Evolutionary conservation across 2,888 invertebrate species (phyloP), one percentile per base, ranked within the genome.

Genomic region (Drosophila peninsularis): DNA sequence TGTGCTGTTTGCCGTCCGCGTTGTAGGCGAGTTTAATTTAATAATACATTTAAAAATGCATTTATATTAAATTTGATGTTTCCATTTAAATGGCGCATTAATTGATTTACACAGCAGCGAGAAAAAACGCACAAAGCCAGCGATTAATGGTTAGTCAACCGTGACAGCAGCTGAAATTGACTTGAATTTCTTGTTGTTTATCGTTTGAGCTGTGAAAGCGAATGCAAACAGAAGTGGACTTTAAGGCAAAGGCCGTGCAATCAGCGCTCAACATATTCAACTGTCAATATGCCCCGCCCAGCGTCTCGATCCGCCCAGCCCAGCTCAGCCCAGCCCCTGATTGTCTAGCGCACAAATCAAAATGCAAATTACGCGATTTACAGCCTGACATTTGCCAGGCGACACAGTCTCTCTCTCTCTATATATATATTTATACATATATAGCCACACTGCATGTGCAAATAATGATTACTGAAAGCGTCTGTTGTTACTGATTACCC

Each of bases 401-500:
- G 30, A 54, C 47, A 60, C 39, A 56, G 3, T 17, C 30, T 32
- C 30, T 13, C 47, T 30, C 30, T 13, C 13, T 19, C 30, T 19
- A 17, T 19, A 13, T 17, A 17, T 19, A 11, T 17, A 5, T n/a
- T 2, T 30, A 5, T 24, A 21, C 13, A 32, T 41, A 13, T 30
- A 21, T 13, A 14, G 44, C 37, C 10, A 17, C 42, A 24, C 52
- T 32, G n/a, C 39, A 19, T 65, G 19, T 63, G 49, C 80, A 84
- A 85, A 88, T 88, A 85, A 88, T 82, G 82, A 78, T 88, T 88
- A 80, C 82, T 81, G 85, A 82, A 82, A 80, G 82, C 82, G 82
- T 82, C 88, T 85, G 84, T 84, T 84, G 82, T 84, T 71, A 76
- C 87, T 87, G 85, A 84, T 84, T 84, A 82, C 87, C 87, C 87